Conservation (phyloP, 2,113 vertebrate genomes). For the Tricholaema leucomelas region DNA sequence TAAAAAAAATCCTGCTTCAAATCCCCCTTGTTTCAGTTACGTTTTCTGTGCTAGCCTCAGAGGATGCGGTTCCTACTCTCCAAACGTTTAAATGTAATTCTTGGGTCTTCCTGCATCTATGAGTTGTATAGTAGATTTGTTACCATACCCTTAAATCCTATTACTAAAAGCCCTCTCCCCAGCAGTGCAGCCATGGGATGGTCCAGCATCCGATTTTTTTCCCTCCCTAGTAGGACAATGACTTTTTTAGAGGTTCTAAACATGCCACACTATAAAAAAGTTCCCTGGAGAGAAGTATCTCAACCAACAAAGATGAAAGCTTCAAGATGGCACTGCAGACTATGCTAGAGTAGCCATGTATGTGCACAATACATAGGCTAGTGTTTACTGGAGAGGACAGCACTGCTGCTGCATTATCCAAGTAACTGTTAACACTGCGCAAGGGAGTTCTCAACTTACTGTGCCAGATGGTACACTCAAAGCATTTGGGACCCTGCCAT, state of each 20-base stretch:
- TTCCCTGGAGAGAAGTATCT: neutral
- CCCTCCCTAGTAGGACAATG: neutral
- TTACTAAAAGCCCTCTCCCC: neutral
- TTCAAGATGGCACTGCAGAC: neutral
- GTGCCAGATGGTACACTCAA: neutral
- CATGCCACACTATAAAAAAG: neutral
- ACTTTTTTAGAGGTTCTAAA: neutral
- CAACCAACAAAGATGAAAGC: no score
- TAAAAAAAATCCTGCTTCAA: neutral
- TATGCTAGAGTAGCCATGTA: neutral
- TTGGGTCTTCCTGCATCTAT: neutral
- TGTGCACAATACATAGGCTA: neutral
- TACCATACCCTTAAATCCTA: neutral
- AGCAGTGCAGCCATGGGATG: no score
- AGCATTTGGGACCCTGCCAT: neutral
- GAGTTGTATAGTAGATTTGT: neutral
- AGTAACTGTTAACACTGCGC: neutral
- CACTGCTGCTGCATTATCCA: neutral
- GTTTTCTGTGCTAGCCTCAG: neutral
- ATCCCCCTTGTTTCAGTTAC: neutral
- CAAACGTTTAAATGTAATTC: neutral
- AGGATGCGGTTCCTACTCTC: neutral
- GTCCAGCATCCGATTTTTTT: neutral
- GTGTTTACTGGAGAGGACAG: neutral
- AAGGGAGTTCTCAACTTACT: neutral